Evolutionary conservation across 2,888 invertebrate genomes (phyloP).

Genomic region (Acleris sparsana): DNA sequence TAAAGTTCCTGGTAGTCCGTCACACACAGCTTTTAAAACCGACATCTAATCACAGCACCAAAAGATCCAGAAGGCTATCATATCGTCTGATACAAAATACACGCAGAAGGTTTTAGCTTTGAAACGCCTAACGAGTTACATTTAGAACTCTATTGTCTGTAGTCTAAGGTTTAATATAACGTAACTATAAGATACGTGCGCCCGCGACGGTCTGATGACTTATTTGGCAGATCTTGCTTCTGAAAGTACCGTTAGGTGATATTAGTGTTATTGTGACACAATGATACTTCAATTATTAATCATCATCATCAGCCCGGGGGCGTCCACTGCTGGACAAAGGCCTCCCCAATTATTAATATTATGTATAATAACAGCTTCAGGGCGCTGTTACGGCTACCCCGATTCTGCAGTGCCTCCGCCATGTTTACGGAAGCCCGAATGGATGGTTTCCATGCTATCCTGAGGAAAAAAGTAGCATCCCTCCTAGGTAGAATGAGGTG

Average conservation of each 20-base stretch:
- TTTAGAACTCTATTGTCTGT: background rate
- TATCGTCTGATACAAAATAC: conserved; percentile 11
- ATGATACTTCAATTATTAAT: background rate
- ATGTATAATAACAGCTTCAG: too few relatives aligned
- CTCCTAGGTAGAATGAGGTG: too few relatives aligned
- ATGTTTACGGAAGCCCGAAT: too few relatives aligned
- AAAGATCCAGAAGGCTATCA: conserved; percentile 14
- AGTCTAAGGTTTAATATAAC: background rate
- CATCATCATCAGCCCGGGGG: too few relatives aligned
- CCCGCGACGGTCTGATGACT: conserved; percentile 4
- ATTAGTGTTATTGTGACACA: background rate
- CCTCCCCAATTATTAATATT: too few relatives aligned
- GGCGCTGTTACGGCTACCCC: too few relatives aligned
- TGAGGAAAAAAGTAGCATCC: too few relatives aligned
- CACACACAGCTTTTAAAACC: background rate
- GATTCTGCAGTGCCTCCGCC: too few relatives aligned
- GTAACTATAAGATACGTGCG: background rate
- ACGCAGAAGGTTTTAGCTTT: conserved; percentile 14
- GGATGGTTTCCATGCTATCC: too few relatives aligned
- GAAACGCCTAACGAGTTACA: background rate
- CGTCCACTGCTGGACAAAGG: too few relatives aligned
- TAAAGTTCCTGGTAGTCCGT: too few relatives aligned
- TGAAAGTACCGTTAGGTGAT: background rate
- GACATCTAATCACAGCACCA: background rate
- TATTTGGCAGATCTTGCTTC: conserved; percentile 12